A percentile compares a stretch with the other conserved stretches of the same genome.
Conservation (phyloP, 2,888 invertebrate species). For the Drosophila paramelanica region DNA sequence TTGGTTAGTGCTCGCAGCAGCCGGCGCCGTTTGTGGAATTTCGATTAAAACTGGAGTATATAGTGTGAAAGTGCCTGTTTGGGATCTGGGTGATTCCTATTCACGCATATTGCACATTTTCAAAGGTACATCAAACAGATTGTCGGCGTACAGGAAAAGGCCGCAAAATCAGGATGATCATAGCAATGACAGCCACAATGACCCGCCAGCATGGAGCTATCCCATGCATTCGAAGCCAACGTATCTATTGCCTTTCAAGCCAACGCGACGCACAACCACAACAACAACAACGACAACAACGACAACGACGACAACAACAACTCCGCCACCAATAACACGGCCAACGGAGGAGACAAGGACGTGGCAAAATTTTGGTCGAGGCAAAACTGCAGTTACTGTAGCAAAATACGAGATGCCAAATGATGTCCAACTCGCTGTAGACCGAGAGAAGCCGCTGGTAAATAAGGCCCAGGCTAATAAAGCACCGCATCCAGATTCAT, state of each 20-base stretch:
- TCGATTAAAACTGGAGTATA: not conserved
- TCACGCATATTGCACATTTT: not conserved
- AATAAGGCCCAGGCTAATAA: not conserved
- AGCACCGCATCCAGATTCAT: constrained; percentile 6
- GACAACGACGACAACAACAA: too few relatives aligned
- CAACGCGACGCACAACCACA: not conserved
- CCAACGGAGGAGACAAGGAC: not conserved
- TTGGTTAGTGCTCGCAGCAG: constrained; percentile 2
- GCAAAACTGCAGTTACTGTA: too few relatives aligned
- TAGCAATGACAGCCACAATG: not conserved
- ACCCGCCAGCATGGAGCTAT: constrained; percentile 1
- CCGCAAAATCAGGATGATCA: not conserved
- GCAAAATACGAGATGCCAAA: not conserved
- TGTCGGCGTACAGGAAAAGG: not conserved
- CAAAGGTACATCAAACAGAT: not conserved
- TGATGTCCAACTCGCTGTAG: too few relatives aligned
- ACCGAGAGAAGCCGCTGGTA: not conserved
- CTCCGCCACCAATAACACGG: not conserved
- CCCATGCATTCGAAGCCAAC: not conserved
- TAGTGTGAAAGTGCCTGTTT: constrained; percentile 1
- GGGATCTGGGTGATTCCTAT: constrained; percentile 9
- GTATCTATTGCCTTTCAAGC: not conserved
- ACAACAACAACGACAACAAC: constrained; percentile 9
- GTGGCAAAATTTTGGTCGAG: not conserved
- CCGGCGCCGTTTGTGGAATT: not conserved